Percentiles rank a stretch among this genome's conserved stretches.
phyloP scores from a whole-genome alignment of 2,888 invertebrate species.

The Dicyrtoma fusca region DNA sequence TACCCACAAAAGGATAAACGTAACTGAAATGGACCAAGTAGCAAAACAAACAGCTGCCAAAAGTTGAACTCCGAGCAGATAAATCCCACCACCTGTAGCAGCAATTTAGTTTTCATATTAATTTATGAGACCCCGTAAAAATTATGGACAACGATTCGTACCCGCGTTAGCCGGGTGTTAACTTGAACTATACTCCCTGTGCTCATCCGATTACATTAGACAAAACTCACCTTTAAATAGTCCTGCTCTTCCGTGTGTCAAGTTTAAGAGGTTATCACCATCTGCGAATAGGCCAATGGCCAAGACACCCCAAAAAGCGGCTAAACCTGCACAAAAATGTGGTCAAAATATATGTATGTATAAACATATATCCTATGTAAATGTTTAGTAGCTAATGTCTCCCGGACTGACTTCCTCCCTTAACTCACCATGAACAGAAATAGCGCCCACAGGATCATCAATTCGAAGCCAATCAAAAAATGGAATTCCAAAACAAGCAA shows the following conservation, averaged over 20 bases:
- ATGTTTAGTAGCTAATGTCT: too few species aligned
- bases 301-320: conserved; percentile 71
- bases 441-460: conserved; percentile 91
- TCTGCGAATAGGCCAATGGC: conserved; percentile 89
- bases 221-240: conserved; percentile 61
- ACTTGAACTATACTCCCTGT: too few species aligned
- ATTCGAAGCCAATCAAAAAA: conserved; percentile 76
- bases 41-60: conserved; percentile 72
- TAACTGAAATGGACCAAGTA: conserved; percentile 74
- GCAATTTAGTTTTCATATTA: not conserved
- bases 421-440: conserved; percentile 79
- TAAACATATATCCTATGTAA: not conserved
- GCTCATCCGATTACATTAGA: too few species aligned
- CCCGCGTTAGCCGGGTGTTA: too few species aligned
- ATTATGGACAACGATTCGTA: not conserved
- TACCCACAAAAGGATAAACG: conserved; percentile 75
- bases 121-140: not conserved
- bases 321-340: conserved; percentile 60
- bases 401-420: too few species aligned
- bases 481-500: conserved; percentile 73
- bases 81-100: conserved; percentile 78
- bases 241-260: conserved; percentile 67
- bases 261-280: conserved; percentile 77
- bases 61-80: conserved; percentile 80
- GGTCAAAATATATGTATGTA: not conserved